A percentile compares a stretch with the other conserved stretches of the same genome.
Evolutionary conservation across 1,140 invertebrate species (phyloP).

Genomic region (Tetraneura akinire): DNA sequence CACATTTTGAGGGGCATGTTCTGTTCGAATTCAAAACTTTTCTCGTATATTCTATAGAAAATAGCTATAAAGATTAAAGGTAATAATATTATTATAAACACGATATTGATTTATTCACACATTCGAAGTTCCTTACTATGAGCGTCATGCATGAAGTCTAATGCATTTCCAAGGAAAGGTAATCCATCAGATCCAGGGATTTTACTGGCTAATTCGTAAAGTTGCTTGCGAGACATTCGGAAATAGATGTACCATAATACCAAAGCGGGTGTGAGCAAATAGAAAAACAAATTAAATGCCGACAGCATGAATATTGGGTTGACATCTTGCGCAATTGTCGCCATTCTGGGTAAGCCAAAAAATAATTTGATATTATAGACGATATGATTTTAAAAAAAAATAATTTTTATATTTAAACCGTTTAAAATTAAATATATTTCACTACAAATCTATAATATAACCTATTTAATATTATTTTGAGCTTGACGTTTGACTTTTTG

Average conservation of each 20-base stretch:
- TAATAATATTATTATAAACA: not conserved
- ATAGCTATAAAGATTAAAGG: slow-evolving; percentile 46
- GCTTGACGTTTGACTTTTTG: too few relatives aligned
- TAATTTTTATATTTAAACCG: too few relatives aligned
- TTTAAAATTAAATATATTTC: too few relatives aligned
- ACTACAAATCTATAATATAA: too few relatives aligned
- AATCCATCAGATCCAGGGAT: slow-evolving; percentile 70
- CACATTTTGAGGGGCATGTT: slow-evolving; percentile 61
- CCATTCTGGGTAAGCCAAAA: slow-evolving; percentile 31
- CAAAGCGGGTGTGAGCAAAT: slow-evolving; percentile 69
- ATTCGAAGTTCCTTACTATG: slow-evolving; percentile 53
- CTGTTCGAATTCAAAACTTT: slow-evolving; percentile 58
- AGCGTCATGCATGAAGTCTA: slow-evolving; percentile 64
- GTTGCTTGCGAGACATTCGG: slow-evolving; percentile 68
- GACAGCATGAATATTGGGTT: slow-evolving; percentile 57
- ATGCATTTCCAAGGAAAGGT: slow-evolving; percentile 72
- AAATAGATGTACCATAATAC: slow-evolving; percentile 73
- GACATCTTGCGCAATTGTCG: slow-evolving; percentile 27
- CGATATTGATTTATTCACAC: too few relatives aligned
- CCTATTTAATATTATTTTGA: too few relatives aligned
- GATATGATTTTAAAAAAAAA: too few relatives aligned
- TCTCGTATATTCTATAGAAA: slow-evolving; percentile 60
- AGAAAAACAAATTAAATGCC: slow-evolving; percentile 67
- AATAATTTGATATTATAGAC: too few relatives aligned
- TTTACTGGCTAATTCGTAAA: slow-evolving; percentile 71